A percentile compares a stretch with the other conserved stretches of the same genome.
Conservation (phyloP, 2,888 invertebrate genomes). For the Drosophila recens region DNA sequence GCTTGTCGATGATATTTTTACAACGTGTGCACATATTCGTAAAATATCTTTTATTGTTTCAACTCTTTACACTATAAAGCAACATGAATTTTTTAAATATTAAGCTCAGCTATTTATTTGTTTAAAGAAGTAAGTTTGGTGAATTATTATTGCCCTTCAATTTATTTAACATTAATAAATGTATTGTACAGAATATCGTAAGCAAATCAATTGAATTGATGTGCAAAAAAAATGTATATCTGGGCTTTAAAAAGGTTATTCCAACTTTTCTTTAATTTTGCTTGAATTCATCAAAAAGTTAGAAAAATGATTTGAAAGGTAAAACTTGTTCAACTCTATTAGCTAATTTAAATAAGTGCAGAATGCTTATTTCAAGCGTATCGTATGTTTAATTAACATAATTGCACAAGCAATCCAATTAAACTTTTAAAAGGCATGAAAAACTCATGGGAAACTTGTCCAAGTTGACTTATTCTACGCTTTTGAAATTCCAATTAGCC, state of each 20-base stretch:
- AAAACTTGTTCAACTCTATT: slow-evolving; percentile 35
- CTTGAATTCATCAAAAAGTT: not conserved
- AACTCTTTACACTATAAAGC: not conserved
- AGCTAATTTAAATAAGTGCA: slow-evolving; percentile 48
- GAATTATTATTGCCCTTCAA: too few species aligned
- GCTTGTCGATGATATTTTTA: slow-evolving; percentile 48
- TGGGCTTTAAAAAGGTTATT: too few species aligned
- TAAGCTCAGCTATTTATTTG: not conserved
- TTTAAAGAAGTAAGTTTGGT: not conserved
- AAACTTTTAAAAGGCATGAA: slow-evolving; percentile 50
- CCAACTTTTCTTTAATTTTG: not conserved
- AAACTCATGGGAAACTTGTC: slow-evolving; percentile 39
- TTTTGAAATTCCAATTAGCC: slow-evolving; percentile 61
- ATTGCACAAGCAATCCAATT: slow-evolving; percentile 55
- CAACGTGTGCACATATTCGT: slow-evolving; percentile 30
- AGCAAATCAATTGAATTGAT: not conserved
- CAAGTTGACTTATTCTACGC: slow-evolving; percentile 43
- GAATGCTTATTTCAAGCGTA: slow-evolving; percentile 39
- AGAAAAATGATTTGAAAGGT: slow-evolving; percentile 6
- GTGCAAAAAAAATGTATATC: not conserved
- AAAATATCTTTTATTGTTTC: slow-evolving; percentile 20
- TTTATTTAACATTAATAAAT: not conserved
- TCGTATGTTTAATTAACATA: slow-evolving; percentile 66
- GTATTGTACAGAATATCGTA: not conserved
- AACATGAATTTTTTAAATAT: slow-evolving; percentile 1